These are phyloP conservation scores for Dioctria rufipes DNA, from an alignment of 2,888 invertebrate species.

Conservation along the genomic window DNA sequence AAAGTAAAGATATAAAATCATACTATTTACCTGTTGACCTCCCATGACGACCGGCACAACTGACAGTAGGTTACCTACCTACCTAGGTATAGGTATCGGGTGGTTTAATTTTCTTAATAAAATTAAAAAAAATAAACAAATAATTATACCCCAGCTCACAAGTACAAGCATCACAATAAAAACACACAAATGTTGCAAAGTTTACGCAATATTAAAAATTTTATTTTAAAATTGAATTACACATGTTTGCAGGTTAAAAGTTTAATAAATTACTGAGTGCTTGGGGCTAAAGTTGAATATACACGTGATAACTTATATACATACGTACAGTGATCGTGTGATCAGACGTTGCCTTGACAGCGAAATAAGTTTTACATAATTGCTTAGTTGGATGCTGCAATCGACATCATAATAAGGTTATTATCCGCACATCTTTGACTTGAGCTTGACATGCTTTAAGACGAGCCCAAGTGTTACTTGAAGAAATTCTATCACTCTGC, in stretches of 20 bases:
- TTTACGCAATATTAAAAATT: background rate
- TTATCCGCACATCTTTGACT: background rate
- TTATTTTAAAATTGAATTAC: background rate
- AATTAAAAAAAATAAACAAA: too few relatives aligned
- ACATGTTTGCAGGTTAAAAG: background rate
- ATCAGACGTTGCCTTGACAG: constrained; percentile 3
- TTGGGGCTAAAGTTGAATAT: background rate
- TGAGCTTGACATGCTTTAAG: background rate
- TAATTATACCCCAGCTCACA: background rate
- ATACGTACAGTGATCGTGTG: background rate
- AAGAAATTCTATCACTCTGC: background rate
- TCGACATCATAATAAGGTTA: background rate
- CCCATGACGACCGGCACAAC: too few relatives aligned
- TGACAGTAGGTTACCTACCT: too few relatives aligned
- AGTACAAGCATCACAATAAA: background rate
- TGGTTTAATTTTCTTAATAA: too few relatives aligned
- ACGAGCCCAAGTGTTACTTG: background rate
- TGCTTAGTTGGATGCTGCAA: background rate
- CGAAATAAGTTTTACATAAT: background rate
- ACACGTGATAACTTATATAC: background rate
- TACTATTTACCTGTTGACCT: too few relatives aligned
- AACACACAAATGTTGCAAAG: background rate
- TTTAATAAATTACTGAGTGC: background rate
- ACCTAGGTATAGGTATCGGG: too few relatives aligned
- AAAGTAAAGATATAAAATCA: too few relatives aligned